These are phyloP conservation scores for Caretta caretta DNA, from an alignment of 2,113 vertebrate genomes.

Conservation along the genomic window DNA sequence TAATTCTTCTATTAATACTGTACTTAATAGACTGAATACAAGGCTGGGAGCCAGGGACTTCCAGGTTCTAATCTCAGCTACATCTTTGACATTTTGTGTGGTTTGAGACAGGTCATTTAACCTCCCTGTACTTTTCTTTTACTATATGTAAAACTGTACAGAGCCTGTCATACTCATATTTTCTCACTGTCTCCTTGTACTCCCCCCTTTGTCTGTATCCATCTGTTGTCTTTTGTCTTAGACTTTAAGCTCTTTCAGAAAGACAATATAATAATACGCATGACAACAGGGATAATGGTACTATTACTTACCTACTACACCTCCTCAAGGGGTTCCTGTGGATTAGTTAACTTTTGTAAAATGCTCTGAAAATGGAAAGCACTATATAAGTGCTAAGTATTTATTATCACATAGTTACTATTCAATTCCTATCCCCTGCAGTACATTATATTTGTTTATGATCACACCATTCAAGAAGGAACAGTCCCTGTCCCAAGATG, in stretches of 20 bases:
- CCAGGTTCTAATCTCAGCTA: background rate
- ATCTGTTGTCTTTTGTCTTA: background rate
- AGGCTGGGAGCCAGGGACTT: background rate
- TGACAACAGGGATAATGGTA: background rate
- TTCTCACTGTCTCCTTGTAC: background rate
- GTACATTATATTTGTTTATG: conserved; percentile 20
- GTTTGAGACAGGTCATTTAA: fast-evolving
- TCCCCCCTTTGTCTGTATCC: background rate
- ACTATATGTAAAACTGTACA: background rate
- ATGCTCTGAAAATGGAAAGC: background rate
- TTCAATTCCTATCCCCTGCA: background rate
- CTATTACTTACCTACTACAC: background rate
- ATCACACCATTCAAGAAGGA: background rate
- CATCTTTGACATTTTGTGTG: background rate
- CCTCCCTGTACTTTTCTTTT: background rate
- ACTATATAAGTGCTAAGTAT: background rate
- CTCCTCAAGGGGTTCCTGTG: background rate
- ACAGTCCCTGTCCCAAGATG: background rate
- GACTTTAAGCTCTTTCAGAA: background rate
- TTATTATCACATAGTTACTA: background rate
- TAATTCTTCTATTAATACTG: background rate
- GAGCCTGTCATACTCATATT: background rate
- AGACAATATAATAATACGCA: background rate
- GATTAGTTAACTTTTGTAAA: background rate
- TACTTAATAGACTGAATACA: background rate